Evolutionary conservation across 2,888 invertebrate species (phyloP).

Genomic region (Pseudoips prasinana): DNA sequence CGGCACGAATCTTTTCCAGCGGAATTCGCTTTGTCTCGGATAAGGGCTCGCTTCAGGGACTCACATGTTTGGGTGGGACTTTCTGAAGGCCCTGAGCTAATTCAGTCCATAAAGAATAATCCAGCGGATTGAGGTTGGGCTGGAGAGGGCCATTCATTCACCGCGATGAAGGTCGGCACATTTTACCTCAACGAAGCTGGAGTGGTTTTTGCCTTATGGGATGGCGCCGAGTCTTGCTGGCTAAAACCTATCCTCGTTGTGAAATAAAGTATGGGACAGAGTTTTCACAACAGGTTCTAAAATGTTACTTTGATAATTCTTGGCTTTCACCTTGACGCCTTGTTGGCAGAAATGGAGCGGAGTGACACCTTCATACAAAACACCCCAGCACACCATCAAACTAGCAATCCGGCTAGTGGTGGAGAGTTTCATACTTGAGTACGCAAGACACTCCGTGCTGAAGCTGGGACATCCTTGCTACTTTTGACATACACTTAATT

Average conservation of each 20-base stretch:
- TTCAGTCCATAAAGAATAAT: not conserved
- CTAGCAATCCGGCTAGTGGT: not conserved
- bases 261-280: not conserved
- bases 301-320: not conserved
- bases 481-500: not conserved
- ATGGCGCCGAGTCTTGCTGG: not conserved
- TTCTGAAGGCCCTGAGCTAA: not conserved
- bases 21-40: not conserved
- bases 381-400: not conserved
- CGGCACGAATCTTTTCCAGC: too few species aligned
- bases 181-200: not conserved
- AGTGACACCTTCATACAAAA: conserved; percentile 1
- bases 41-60: not conserved
- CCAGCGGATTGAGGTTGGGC: not conserved
- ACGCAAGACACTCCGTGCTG: not conserved
- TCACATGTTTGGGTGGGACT: not conserved
- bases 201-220: not conserved
- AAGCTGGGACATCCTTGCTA: not conserved
- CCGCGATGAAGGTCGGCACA: not conserved
- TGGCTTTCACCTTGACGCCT: conserved; percentile 1
- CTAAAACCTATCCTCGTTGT: not conserved
- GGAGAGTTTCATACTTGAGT: too few species aligned
- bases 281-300: not conserved
- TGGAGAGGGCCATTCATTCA: not conserved
- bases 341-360: conserved; percentile 2